These are phyloP conservation scores for Acrobasis suavella DNA, from an alignment of 2,888 invertebrate species.

Conservation along the genomic window DNA sequence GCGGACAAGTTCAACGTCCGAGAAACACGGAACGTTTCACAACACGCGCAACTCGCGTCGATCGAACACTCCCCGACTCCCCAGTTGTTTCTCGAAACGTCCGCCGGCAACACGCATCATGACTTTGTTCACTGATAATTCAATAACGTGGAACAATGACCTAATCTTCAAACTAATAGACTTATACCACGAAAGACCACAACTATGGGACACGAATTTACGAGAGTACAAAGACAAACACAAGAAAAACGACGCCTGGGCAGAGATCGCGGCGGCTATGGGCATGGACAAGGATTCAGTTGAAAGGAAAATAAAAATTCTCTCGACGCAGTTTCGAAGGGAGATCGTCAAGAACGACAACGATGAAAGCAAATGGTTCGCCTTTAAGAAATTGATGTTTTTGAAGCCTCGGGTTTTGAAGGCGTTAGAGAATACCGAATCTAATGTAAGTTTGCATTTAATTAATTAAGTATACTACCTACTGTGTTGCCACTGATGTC, in stretches of 20 bases:
- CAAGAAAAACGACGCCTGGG: constrained; percentile 13
- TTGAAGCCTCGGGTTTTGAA: constrained; percentile 8
- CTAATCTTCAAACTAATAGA: constrained; percentile 8
- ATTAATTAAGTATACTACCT: not conserved
- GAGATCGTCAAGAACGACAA: constrained; percentile 11
- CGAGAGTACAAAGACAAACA: constrained; percentile 7
- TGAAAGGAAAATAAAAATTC: constrained; percentile 15
- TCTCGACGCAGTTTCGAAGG: constrained; percentile 10
- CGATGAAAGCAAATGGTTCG: constrained; percentile 20
- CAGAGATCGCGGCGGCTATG: not conserved
- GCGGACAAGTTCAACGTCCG: not conserved
- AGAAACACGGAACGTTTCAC: constrained; percentile 10
- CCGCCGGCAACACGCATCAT: constrained; percentile 1
- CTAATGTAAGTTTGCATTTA: constrained; percentile 1
- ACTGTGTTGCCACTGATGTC: too few relatives aligned
- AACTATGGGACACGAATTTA: constrained; percentile 1
- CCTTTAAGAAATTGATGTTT: constrained; percentile 10
- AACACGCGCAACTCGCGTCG: constrained; percentile 14
- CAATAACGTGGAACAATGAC: constrained; percentile 6
- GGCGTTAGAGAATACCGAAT: constrained; percentile 4
- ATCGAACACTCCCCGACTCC: constrained; percentile 4
- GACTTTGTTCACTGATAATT: not conserved
- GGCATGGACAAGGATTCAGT: constrained; percentile 6
- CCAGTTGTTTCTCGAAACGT: constrained; percentile 9
- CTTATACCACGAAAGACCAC: not conserved